A percentile compares a stretch with the other conserved stretches of the same genome.
Conservation (phyloP, 1,140 invertebrate species). For the Ridgeia piscesae region DNA sequence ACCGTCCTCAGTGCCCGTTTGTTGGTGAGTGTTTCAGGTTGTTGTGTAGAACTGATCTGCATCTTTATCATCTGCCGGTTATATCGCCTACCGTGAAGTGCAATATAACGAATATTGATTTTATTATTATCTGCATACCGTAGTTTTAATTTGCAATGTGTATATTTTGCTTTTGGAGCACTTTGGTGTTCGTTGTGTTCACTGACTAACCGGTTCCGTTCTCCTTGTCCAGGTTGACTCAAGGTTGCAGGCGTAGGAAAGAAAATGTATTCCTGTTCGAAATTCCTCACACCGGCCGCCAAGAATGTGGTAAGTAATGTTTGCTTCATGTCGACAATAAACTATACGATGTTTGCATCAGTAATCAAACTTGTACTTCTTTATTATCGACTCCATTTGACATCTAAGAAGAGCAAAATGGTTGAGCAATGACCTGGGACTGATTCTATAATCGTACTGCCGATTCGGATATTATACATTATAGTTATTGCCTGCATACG, state of each 20-base stretch:
- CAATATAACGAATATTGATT: neutral
- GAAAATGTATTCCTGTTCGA: slow-evolving; percentile 36
- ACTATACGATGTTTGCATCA: neutral
- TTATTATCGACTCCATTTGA: neutral
- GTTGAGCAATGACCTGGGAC: neutral
- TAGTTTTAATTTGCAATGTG: neutral
- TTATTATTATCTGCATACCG: neutral
- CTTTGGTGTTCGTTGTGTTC: neutral
- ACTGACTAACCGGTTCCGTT: neutral
- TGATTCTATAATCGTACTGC: neutral
- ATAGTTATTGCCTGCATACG: neutral
- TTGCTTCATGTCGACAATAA: neutral
- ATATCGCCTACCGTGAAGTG: neutral
- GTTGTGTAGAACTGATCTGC: neutral
- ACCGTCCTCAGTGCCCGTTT: slow-evolving; percentile 20
- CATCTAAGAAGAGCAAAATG: neutral
- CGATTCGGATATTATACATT: neutral
- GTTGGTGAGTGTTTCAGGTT: slow-evolving; percentile 18
- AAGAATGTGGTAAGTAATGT: slow-evolving; percentile 35
- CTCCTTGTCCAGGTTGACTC: slow-evolving; percentile 14
- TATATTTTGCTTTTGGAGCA: neutral
- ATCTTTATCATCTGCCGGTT: neutral
- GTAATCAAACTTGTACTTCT: neutral
- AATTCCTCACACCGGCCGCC: slow-evolving; percentile 34
- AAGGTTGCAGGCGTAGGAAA: neutral